A percentile compares a stretch with the other conserved stretches of the same genome.
These are phyloP conservation scores for Acleris emargana DNA, from an alignment of 2,888 invertebrate genomes.

Conservation along the genomic window DNA sequence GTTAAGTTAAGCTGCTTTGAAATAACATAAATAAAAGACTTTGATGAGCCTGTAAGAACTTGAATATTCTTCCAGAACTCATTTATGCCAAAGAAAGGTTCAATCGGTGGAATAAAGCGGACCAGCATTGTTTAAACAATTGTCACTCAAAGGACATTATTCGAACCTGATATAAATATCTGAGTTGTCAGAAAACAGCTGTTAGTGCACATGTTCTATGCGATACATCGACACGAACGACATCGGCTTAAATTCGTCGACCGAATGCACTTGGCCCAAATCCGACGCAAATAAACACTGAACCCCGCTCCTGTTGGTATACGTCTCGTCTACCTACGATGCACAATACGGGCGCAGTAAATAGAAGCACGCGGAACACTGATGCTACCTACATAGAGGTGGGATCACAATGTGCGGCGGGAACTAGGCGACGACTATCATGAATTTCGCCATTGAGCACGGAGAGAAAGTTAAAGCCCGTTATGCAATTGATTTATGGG, in stretches of 20 bases:
- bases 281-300: conserved; percentile 71
- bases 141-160: not conserved
- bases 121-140: too few relatives aligned
- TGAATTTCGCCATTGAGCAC: conserved; percentile 53
- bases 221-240: conserved; percentile 47
- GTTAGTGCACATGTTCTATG: conserved; percentile 36
- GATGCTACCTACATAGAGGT: conserved; percentile 44
- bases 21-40: too few relatives aligned
- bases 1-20: too few relatives aligned
- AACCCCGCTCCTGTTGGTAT: conserved; percentile 55
- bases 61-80: too few relatives aligned
- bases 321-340: conserved; percentile 34
- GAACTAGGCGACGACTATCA: conserved; percentile 57
- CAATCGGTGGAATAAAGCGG: too few relatives aligned
- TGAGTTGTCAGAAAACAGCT: conserved; percentile 38
- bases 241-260: conserved; percentile 60
- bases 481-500: conserved; percentile 10
- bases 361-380: conserved; percentile 53
- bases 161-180: not conserved
- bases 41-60: too few relatives aligned
- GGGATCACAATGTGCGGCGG: conserved; percentile 47
- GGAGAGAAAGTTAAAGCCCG: conserved; percentile 28
- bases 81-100: too few relatives aligned
- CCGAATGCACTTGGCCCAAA: conserved; percentile 77
- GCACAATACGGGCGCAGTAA: conserved; percentile 56